Conservation (phyloP, 1,140 invertebrate genomes). For the Cydia fagiglandana region DNA sequence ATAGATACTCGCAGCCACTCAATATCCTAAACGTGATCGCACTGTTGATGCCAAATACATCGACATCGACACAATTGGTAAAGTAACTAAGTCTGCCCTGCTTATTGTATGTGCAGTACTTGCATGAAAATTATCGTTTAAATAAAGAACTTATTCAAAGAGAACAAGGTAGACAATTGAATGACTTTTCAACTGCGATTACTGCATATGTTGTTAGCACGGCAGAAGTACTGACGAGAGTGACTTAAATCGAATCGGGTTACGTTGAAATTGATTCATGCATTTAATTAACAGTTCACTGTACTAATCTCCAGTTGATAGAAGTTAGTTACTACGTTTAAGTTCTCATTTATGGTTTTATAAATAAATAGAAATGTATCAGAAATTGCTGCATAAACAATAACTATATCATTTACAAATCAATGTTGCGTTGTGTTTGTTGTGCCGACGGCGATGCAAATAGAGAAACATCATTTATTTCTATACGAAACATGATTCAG, state of each 20-base stretch:
- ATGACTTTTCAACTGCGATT: too few species aligned
- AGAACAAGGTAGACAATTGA: too few species aligned
- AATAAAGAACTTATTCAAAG: too few species aligned
- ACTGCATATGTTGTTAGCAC: too few species aligned
- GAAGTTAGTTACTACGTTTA: not conserved
- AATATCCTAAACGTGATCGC: constrained; percentile 66
- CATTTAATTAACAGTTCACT: not conserved
- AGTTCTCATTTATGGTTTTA: not conserved
- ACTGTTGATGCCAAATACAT: constrained; percentile 63
- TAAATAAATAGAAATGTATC: not conserved
- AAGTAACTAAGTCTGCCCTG: constrained; percentile 13
- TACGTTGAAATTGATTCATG: not conserved
- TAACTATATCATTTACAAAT: not conserved
- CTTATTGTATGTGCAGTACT: too few species aligned
- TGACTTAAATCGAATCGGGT: not conserved
- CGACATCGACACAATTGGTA: constrained; percentile 38
- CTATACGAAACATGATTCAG: not conserved
- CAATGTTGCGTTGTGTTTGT: not conserved
- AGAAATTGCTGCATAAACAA: not conserved
- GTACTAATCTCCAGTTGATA: not conserved
- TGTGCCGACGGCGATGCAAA: not conserved
- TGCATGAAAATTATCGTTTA: too few species aligned
- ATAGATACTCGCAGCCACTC: constrained; percentile 37
- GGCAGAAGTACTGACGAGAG: not conserved
- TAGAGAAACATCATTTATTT: not conserved